Evolutionary conservation across 2,888 invertebrate species (phyloP).

Genomic region (Orthosia gracilis): DNA sequence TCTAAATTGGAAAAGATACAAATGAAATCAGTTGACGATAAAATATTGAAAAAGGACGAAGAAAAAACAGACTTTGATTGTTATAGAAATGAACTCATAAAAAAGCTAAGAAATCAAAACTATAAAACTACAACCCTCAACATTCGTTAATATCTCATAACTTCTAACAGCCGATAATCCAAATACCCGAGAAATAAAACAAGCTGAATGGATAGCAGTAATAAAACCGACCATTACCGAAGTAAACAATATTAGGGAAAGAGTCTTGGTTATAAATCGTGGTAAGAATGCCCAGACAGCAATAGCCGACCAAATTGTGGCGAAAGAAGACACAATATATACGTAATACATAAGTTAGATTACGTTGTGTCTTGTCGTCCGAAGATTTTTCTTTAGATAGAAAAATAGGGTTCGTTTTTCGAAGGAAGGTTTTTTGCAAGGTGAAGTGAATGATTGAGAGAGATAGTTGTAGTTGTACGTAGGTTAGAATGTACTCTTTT

Average conservation of each 20-base stretch:
- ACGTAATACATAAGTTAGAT: constrained; percentile 80
- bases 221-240: constrained; percentile 78
- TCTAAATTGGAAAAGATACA: neutral
- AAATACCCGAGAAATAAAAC: constrained; percentile 82
- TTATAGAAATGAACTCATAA: constrained; percentile 9
- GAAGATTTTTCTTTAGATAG: constrained; percentile 68
- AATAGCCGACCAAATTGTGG: constrained; percentile 85
- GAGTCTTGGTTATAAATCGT: constrained; percentile 86
- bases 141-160: constrained; percentile 70
- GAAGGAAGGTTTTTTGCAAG: constrained; percentile 26
- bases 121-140: constrained; percentile 29
- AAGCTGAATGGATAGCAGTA: constrained; percentile 77
- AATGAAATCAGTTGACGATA: constrained; percentile 8
- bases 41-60: neutral
- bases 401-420: constrained; percentile 48
- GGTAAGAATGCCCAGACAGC: constrained; percentile 81
- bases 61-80: neutral
- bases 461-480: constrained; percentile 18
- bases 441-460: constrained; percentile 45
- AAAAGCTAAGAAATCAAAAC: constrained; percentile 32
- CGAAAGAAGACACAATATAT: constrained; percentile 79
- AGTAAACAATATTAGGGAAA: constrained; percentile 89
- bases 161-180: constrained; percentile 77
- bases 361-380: constrained; percentile 73
- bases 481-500: neutral